Evolutionary conservation across 2,113 vertebrate species (phyloP).

Genomic region (Eubucco bourcierii): DNA sequence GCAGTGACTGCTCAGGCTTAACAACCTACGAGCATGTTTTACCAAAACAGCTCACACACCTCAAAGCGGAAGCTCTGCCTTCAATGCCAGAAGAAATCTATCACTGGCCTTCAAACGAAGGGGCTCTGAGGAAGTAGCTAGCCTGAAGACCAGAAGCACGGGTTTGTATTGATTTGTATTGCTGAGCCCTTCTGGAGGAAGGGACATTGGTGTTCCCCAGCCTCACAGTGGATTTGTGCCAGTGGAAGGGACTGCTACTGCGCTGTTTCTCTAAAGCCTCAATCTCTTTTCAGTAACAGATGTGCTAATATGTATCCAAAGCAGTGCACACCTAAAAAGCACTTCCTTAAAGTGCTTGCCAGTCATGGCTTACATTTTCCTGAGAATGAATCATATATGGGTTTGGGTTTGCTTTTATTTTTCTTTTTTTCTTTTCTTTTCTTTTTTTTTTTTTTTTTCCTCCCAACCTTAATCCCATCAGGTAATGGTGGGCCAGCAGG

Average conservation of each 20-base stretch:
- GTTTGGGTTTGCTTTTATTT: neutral
- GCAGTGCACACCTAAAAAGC: neutral
- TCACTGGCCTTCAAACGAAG: neutral
- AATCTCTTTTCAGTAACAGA: neutral
- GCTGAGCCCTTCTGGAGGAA: neutral
- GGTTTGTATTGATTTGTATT: neutral
- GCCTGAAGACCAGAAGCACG: neutral
- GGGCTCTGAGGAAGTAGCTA: neutral
- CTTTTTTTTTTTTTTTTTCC: too few species aligned
- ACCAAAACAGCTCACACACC: accelerated
- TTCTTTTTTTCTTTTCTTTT: too few species aligned
- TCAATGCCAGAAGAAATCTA: accelerated
- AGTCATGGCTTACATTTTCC: slow-evolving; percentile 15
- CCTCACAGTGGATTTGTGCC: neutral
- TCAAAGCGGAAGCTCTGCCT: neutral
- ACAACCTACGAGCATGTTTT: neutral
- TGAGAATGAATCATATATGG: neutral
- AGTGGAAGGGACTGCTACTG: neutral
- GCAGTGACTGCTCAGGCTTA: accelerated
- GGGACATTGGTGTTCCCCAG: neutral
- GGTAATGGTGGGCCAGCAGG: neutral
- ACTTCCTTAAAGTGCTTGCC: slow-evolving; percentile 31
- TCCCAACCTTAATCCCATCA: neutral
- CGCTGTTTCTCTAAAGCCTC: neutral
- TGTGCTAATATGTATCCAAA: neutral